A percentile compares a stretch with the other conserved stretches of the same genome.
phyloP scores from a whole-genome alignment of 2,888 invertebrate genomes.

The Malthinus seriepunctatus region DNA sequence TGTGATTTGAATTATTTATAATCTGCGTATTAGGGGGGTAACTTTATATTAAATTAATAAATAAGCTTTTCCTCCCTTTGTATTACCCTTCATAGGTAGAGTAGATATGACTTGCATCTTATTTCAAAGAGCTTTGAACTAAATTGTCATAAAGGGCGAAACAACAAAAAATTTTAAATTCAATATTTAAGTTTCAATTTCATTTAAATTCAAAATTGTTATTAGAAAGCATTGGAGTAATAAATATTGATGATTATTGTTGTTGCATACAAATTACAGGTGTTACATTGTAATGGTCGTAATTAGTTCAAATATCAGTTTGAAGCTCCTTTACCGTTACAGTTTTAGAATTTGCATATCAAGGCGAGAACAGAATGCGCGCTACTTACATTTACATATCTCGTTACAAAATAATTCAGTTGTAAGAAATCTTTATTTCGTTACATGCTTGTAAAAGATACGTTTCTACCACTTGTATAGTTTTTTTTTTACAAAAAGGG shows the following conservation, averaged over 20 bases:
- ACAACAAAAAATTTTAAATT: no score
- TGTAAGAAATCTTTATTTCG: no score
- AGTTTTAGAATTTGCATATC: conserved; percentile 16
- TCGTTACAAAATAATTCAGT: conserved; percentile 6
- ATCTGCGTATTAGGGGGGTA: conserved; percentile 6
- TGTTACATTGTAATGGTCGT: conserved; percentile 9
- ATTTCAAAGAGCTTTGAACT: neutral
- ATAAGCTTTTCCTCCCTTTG: conserved; percentile 5
- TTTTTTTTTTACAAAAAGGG: no score
- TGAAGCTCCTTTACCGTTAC: conserved; percentile 16
- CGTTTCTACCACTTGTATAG: no score
- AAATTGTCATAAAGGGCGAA: neutral
- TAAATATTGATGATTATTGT: conserved; percentile 4
- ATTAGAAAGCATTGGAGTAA: neutral
- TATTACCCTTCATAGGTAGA: conserved; percentile 1
- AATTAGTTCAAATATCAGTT: conserved; percentile 13
- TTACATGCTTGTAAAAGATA: no score
- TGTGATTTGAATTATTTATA: conserved; percentile 16
- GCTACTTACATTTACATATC: conserved; percentile 15
- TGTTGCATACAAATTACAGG: conserved; percentile 16
- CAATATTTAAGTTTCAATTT: no score
- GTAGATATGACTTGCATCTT: conserved; percentile 1
- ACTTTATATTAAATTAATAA: conserved; percentile 9
- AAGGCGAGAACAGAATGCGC: conserved; percentile 10
- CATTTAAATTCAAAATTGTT: neutral